These are phyloP conservation scores for Margarornis squamiger DNA, from an alignment of 2,797 vertebrate species.

Conservation along the genomic window DNA sequence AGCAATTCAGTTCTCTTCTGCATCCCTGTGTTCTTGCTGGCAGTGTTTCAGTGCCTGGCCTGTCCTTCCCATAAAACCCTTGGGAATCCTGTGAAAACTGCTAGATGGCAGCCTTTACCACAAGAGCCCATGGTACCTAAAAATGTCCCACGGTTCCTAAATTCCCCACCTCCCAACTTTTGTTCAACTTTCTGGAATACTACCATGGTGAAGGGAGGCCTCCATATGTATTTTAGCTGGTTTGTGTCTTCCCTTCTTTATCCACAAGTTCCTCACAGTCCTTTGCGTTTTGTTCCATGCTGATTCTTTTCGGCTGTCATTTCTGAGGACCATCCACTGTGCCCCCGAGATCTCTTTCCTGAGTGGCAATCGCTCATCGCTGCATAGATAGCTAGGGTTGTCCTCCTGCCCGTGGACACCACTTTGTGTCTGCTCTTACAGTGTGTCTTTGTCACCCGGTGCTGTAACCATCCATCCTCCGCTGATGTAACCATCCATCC, in stretches of 20 bases:
- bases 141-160: not conserved
- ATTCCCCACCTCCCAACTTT: not conserved
- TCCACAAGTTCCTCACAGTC: not conserved
- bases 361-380: not conserved
- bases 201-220: not conserved
- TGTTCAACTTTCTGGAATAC: not conserved
- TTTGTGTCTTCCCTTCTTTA: not conserved
- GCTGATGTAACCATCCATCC: not conserved
- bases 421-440: too few species aligned
- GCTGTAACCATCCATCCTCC: not conserved
- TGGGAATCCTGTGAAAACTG: not conserved
- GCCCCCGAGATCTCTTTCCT: not conserved
- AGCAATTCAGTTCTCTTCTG: not conserved
- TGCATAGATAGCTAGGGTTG: not conserved
- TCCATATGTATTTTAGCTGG: rapidly evolving
- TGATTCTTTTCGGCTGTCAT: not conserved
- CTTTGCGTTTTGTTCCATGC: not conserved
- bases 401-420: not conserved
- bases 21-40: not conserved
- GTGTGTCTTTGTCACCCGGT: not conserved
- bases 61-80: not conserved
- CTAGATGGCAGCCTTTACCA: not conserved
- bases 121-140: rapidly evolving
- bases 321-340: not conserved
- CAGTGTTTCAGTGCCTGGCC: rapidly evolving